phyloP scores from a whole-genome alignment of 2,888 invertebrate species.

The Lasioglossum zephyrum region DNA sequence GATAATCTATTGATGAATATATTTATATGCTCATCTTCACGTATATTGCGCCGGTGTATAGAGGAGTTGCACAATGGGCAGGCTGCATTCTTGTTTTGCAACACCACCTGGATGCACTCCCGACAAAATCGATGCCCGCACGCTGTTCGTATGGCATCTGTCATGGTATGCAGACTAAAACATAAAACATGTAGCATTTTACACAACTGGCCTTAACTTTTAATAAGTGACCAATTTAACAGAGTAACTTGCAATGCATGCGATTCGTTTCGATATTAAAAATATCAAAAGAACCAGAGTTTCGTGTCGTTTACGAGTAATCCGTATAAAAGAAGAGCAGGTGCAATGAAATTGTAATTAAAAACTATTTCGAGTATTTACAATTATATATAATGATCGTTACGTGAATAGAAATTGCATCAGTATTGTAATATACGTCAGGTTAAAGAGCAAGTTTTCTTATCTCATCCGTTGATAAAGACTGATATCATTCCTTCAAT shows the following conservation, averaged over 20 bases:
- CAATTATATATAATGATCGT: background rate
- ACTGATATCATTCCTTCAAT: background rate
- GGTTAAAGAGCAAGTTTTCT: background rate
- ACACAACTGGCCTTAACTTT: background rate
- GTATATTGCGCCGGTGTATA: slow-evolving; percentile 68
- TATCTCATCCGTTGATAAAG: background rate
- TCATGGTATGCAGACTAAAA: slow-evolving; percentile 70
- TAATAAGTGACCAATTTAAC: background rate
- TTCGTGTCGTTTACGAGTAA: background rate
- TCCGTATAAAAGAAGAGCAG: background rate
- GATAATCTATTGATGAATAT: slow-evolving; percentile 47
- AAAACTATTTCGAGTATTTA: background rate
- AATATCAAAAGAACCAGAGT: background rate
- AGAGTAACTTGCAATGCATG: background rate
- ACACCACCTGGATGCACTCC: slow-evolving; percentile 66
- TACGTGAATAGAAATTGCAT: background rate
- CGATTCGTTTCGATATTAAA: background rate
- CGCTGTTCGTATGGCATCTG: slow-evolving; percentile 66
- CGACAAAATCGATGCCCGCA: slow-evolving; percentile 77
- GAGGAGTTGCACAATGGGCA: slow-evolving; percentile 74
- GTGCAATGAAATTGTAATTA: background rate
- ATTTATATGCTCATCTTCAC: slow-evolving; percentile 59
- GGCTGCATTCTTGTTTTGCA: slow-evolving; percentile 51
- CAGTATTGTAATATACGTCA: background rate
- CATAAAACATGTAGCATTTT: background rate